Base-by-base conservation (phyloP, 2,113 vertebrate genomes). In the Boulengeromyrus knoepffleri region DNA sequence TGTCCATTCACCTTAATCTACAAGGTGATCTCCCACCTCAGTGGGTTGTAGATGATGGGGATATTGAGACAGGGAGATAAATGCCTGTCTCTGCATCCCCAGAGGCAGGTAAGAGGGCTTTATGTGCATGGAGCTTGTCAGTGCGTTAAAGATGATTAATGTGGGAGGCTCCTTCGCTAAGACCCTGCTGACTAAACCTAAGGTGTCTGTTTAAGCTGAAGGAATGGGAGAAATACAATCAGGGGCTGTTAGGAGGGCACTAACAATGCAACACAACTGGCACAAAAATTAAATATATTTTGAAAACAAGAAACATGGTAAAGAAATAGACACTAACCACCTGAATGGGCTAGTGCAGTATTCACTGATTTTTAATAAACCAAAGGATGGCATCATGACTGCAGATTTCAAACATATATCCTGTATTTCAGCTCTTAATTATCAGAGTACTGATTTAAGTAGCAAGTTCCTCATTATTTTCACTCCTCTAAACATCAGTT, bases 11-110 rank as follows among this genome's bases (percentile, higher is more conserved):
- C 74, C 36, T 80, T 80, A 31, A 36, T 80, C 74, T 80, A 80
- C 74, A 80, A 80, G 74, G 74, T 80, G 74, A 80, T 36, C 74
- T 80, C 74, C 74, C 74, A 80, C 74, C 74, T 39, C 74, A 80
- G 74, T 80, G 74, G 36, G 36, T 42, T 80, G 74, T 80, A 42
- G 36, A 80, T 80, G 74, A 80, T 42, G 74, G 74, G 74, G 15
- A 80, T 80, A 80, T 39, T 6, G 15, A 19, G 74, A 80, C 74
- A 39, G 74, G 17, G 74, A 80, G 74, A 80, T 80, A 80, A 80
- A 80, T 80, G 74, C 36, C 74, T 80, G 74, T 80, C 74, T 42
- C 36, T 42, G 74, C 15, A 17, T 80, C 36, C 74, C 74, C 17
- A 7, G 74, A 80, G 74, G 36, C 36, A 80, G 36, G 15, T 80